Percentiles rank a stretch among this genome's conserved stretches.
These are phyloP conservation scores for Eupeodes luniger DNA, from an alignment of 2,888 invertebrate genomes.

Conservation along the genomic window DNA sequence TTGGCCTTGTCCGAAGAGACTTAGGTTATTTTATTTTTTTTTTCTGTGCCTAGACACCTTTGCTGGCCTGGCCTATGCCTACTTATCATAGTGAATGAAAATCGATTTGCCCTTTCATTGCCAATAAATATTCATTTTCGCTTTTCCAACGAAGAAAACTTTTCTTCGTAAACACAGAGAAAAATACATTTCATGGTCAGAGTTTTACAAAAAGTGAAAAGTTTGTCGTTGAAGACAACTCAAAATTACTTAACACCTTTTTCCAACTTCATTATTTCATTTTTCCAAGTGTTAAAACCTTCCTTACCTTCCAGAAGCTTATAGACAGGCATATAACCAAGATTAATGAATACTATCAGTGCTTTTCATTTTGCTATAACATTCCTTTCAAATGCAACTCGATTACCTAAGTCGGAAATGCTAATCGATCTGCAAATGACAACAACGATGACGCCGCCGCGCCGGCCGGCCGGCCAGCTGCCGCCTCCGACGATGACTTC, in stretches of 20 bases:
- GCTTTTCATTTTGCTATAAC: conserved; percentile 47
- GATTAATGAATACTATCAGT: conserved; percentile 49
- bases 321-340: conserved; percentile 31
- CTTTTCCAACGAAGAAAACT: conserved; percentile 6
- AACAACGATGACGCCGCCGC: no score
- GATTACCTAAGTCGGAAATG: conserved; percentile 68
- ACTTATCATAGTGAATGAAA: conserved; percentile 33
- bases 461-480: no score
- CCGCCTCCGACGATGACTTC: not conserved
- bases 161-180: no score
- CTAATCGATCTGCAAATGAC: conserved; percentile 39
- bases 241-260: no score
- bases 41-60: no score
- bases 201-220: no score
- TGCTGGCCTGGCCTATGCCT: not conserved
- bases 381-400: not conserved
- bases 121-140: conserved; percentile 60
- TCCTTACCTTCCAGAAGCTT: conserved; percentile 13
- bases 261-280: not conserved
- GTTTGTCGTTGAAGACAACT: no score
- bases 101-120: conserved; percentile 65
- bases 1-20: conserved; percentile 42
- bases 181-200: not conserved
- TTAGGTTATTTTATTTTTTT: not conserved
- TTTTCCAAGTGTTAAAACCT: not conserved